Evolutionary conservation across 2,113 vertebrate genomes (phyloP), one percentile per base, ranked within the genome.

Genomic region (Polypterus bichir): DNA sequence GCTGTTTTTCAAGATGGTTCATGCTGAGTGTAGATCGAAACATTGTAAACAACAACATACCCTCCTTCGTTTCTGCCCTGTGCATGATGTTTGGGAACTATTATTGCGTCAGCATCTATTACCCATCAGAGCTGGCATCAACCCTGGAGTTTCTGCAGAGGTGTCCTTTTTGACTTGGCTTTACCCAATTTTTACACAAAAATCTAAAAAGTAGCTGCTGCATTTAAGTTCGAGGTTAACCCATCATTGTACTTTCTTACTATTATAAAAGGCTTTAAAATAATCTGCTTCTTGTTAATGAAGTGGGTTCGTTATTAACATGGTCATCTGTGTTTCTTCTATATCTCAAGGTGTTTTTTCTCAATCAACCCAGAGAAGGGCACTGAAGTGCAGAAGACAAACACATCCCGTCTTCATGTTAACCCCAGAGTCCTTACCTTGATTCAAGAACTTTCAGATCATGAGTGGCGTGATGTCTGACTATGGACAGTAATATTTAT

Each of bases 121-220:
- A 70, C 52, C 66, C 64, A 60, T 27, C 57, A 54, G 60, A 61
- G 47, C 44, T 63, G 61, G 63, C 51, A 8, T 68, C 64, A 61
- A 64, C 59, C 27, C 62, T 68, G 48, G 69, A 70, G 54, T 70
- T 70, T 59, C 4, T 70, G 52, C 63, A 70, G 54, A 68, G 65
- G 54, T 65, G 9, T 47, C 48, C 54, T n/a, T 4, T 48, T 62
- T 62, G 6, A 52, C 58, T 62, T 7, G 47, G 53, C 57, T 67
- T 64, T 68, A n/a, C 59, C 8, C 54, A 60, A 63, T 48, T 49
- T 49, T 59, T 54, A 51, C 6, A 51, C 56, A 57, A 6, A 59
- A 64, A 65, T 59, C 5, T 46, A n/a, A n/a, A 63, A 55, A 55
- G 52, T 63, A 51, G 9, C 44, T 55, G 54, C 7, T 58, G 57